A percentile compares a stretch with the other conserved stretches of the same genome.
phyloP scores from a whole-genome alignment of 2,888 invertebrate genomes.

The Phania funesta region DNA sequence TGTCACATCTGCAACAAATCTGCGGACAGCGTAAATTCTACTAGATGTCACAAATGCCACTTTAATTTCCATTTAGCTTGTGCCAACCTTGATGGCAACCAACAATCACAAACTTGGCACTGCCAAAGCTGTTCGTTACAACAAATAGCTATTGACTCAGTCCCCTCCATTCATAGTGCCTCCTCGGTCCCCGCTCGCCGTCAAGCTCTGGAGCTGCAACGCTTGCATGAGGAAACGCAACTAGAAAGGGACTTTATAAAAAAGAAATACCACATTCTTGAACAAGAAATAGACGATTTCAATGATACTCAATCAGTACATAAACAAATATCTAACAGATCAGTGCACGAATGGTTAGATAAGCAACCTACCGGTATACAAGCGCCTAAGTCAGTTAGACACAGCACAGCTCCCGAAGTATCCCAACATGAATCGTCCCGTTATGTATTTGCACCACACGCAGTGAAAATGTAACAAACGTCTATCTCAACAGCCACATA shows the following conservation, averaged over 20 bases:
- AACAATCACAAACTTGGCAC: not conserved
- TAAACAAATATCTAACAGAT: not conserved
- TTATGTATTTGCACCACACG: not conserved
- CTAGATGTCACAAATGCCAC: not conserved
- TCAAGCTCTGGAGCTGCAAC: not conserved
- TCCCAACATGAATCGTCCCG: not conserved
- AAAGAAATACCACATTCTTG: constrained; percentile 13
- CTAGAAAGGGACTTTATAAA: not conserved
- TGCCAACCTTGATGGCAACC: not conserved
- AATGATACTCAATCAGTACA: not conserved
- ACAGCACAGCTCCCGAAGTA: not conserved
- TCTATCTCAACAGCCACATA: not conserved
- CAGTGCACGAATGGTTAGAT: constrained; percentile 9
- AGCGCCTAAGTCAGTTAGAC: not conserved
- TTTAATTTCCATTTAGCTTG: not conserved
- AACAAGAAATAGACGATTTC: not conserved
- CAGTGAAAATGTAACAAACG: not conserved
- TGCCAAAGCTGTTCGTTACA: not conserved
- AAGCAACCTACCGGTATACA: not conserved
- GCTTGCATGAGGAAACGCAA: constrained; percentile 18
- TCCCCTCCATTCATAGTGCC: not conserved
- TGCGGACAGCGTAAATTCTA: not conserved
- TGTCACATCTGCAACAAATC: not conserved
- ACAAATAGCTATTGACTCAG: not conserved
- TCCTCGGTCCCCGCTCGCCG: not conserved